Conservation (phyloP, 2,888 invertebrate genomes). For the Hypolimnas misippus region DNA sequence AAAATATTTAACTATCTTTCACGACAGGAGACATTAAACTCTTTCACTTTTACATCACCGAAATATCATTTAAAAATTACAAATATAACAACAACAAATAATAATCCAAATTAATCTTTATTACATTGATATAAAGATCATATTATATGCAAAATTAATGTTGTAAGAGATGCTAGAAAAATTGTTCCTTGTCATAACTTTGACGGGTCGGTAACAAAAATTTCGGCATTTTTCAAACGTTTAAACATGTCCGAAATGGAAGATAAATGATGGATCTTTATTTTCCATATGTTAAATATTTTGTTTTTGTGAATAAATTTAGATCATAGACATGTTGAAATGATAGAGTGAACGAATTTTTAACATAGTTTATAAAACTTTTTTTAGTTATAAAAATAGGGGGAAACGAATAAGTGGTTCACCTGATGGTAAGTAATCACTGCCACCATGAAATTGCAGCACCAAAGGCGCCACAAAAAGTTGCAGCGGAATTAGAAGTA, state of each 20-base stretch:
- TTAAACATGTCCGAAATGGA: conserved; percentile 45
- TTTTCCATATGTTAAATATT: conserved; percentile 11
- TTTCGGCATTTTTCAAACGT: conserved; percentile 49
- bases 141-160: conserved; percentile 2
- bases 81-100: conserved; percentile 9
- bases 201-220: conserved; percentile 52
- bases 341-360: too few species aligned
- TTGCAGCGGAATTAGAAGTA: too few species aligned
- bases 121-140: background rate
- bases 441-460: too few species aligned
- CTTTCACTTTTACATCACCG: conserved; percentile 43
- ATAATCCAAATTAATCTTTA: conserved; percentile 27
- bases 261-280: conserved; percentile 48
- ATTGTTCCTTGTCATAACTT: conserved; percentile 51
- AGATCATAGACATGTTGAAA: background rate
- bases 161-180: conserved; percentile 49
- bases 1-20: conserved; percentile 4
- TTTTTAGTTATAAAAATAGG: too few species aligned
- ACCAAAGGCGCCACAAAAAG: too few species aligned
- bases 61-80: conserved; percentile 44
- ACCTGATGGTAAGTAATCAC: too few species aligned
- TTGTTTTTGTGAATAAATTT: conserved; percentile 2
- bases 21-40: conserved; percentile 51
- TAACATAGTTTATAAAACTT: too few species aligned
- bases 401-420: too few species aligned